phyloP scores from a whole-genome alignment of 2,797 vertebrate genomes.

The Sebastes minor region DNA sequence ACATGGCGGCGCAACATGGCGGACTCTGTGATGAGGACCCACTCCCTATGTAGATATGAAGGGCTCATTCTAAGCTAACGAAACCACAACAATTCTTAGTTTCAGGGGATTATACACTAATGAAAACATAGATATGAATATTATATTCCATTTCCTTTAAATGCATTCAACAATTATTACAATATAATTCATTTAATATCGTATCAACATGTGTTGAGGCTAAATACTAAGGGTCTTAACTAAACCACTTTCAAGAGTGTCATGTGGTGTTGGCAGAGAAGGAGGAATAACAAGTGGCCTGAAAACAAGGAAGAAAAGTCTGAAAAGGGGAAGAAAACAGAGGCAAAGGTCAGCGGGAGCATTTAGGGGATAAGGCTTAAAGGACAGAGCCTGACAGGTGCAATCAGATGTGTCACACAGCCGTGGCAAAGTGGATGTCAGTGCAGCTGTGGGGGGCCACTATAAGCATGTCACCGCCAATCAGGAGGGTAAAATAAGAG shows the following conservation, averaged over 20 bases:
- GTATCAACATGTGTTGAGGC: background rate
- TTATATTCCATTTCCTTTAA: background rate
- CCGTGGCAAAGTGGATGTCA: conserved; percentile 62
- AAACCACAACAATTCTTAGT: no score
- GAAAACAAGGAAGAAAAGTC: conserved; percentile 12
- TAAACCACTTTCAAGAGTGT: background rate
- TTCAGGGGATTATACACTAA: no score
- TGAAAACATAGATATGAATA: no score
- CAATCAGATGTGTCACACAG: conserved; percentile 70
- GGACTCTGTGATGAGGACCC: no score
- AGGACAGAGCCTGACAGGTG: conserved; percentile 69
- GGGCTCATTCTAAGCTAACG: no score
- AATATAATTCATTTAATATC: background rate
- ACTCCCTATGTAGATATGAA: no score
- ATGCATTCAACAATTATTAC: background rate
- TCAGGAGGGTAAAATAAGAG: conserved; percentile 51
- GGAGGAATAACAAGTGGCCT: conserved; percentile 1
- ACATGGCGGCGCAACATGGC: no score
- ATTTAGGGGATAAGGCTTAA: conserved; percentile 52
- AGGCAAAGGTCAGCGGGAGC: conserved; percentile 58
- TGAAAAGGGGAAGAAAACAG: conserved; percentile 35
- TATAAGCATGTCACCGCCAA: conserved; percentile 71
- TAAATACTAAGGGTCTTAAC: background rate
- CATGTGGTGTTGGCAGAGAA: background rate
- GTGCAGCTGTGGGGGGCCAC: conserved; percentile 55